A percentile compares a stretch with the other conserved stretches of the same genome.
phyloP scores from a whole-genome alignment of 1,140 invertebrate species.

The Melipona quadrifasciata region DNA sequence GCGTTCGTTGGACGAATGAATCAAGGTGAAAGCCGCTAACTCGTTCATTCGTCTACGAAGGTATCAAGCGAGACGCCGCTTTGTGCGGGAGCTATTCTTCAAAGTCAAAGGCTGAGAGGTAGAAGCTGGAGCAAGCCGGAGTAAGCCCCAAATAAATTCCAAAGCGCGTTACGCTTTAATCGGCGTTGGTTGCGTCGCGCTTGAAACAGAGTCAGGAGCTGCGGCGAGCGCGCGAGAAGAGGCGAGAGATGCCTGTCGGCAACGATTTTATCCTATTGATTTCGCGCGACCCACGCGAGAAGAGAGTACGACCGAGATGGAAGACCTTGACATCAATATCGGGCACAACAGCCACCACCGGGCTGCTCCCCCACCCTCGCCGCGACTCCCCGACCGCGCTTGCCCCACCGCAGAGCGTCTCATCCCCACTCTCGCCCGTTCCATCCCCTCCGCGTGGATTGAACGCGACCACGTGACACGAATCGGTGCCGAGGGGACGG shows the following conservation, averaged over 20 bases:
- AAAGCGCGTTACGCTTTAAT: slow-evolving; percentile 19
- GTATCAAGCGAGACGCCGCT: neutral
- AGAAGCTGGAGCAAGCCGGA: neutral
- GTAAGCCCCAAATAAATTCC: neutral
- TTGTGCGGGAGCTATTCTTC: neutral
- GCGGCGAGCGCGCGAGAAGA: slow-evolving; percentile 2
- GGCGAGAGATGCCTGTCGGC: slow-evolving; percentile 43
- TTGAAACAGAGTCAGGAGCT: neutral
- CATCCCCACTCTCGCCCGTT: slow-evolving; percentile 10
- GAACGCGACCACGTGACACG: slow-evolving; percentile 46
- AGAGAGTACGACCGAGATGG: slow-evolving; percentile 66
- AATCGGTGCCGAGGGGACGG: slow-evolving; percentile 22
- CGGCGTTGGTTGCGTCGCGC: neutral
- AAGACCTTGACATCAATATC: slow-evolving; percentile 73
- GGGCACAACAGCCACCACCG: slow-evolving; percentile 57
- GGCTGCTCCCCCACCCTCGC: slow-evolving; percentile 13
- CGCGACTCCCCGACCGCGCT: slow-evolving; percentile 9
- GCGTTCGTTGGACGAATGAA: too few relatives aligned
- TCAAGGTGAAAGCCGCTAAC: too few relatives aligned
- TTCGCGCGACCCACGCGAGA: slow-evolving; percentile 57
- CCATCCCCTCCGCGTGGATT: neutral
- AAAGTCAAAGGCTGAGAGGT: neutral
- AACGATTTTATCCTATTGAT: slow-evolving; percentile 73
- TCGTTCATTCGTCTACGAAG: neutral
- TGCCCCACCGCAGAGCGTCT: slow-evolving; percentile 27